A percentile compares a stretch with the other conserved stretches of the same genome.
Conservation (phyloP, 2,888 invertebrate genomes). For the Drosophila nigritarsus region DNA sequence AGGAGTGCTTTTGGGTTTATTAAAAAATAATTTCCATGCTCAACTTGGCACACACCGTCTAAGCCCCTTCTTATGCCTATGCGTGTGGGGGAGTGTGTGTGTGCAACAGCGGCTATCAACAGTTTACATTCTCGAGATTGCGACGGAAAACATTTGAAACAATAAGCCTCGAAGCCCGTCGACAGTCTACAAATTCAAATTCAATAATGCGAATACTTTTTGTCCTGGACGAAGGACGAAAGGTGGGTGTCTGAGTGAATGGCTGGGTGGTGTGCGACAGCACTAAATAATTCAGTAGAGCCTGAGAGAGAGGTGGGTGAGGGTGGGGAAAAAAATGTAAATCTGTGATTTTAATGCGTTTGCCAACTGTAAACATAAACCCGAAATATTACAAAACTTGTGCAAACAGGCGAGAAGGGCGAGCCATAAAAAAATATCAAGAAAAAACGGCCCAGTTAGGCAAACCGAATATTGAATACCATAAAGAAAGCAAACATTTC, state of each 20-base stretch:
- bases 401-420: constrained; percentile 67
- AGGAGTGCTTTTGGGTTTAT: constrained; percentile 73
- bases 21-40: constrained; percentile 81
- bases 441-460: not conserved
- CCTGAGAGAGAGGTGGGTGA: not conserved
- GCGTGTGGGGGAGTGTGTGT: constrained; percentile 15
- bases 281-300: constrained; percentile 79
- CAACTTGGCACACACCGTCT: constrained; percentile 59
- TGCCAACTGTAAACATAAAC: constrained; percentile 82
- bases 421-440: constrained; percentile 50
- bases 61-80: constrained; percentile 26
- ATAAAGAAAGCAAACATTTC: not conserved
- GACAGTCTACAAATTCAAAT: constrained; percentile 59
- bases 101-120: constrained; percentile 62
- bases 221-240: not conserved
- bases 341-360: constrained; percentile 83
- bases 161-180: constrained; percentile 71
- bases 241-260: not conserved
- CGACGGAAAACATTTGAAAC: constrained; percentile 72
- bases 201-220: constrained; percentile 73
- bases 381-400: constrained; percentile 82
- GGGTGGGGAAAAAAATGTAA: constrained; percentile 68
- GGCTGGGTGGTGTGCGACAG: constrained; percentile 35
- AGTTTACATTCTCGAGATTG: constrained; percentile 74
- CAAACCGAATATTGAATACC: not conserved